These are phyloP conservation scores for Patagioenas fasciata DNA, from an alignment of 2,113 vertebrate genomes.

Conservation along the genomic window DNA sequence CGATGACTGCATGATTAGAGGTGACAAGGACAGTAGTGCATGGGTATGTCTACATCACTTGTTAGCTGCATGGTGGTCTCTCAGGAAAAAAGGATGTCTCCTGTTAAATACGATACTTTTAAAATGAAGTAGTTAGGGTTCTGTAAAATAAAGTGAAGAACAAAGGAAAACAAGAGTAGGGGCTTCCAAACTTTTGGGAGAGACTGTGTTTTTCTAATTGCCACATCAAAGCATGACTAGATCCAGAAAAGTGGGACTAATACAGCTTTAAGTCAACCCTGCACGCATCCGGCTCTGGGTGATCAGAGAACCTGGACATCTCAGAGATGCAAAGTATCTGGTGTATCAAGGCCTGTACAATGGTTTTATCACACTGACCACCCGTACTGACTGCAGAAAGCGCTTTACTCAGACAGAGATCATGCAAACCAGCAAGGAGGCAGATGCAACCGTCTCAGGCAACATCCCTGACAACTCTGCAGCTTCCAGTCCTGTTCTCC, in stretches of 20 bases:
- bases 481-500: not conserved
- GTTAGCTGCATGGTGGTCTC: not conserved
- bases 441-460: rapidly evolving
- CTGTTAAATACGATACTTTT: not conserved
- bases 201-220: not conserved
- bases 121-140: not conserved
- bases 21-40: not conserved
- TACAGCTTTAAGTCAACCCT: not conserved
- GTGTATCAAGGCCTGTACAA: not conserved
- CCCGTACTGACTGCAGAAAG: rapidly evolving
- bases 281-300: rapidly evolving
- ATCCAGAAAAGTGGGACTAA: not conserved
- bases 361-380: not conserved
- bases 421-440: not conserved
- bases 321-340: no score
- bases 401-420: not conserved
- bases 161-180: not conserved
- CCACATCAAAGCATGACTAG: not conserved
- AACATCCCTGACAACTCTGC: not conserved
- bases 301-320: not conserved
- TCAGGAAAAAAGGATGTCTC: not conserved
- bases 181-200: not conserved
- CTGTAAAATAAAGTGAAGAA: not conserved
- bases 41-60: not conserved
- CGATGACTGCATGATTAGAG: not conserved